Percentiles rank a stretch among this genome's conserved stretches.
Conservation (phyloP, 2,113 vertebrate genomes). For the Suricata suricatta region DNA sequence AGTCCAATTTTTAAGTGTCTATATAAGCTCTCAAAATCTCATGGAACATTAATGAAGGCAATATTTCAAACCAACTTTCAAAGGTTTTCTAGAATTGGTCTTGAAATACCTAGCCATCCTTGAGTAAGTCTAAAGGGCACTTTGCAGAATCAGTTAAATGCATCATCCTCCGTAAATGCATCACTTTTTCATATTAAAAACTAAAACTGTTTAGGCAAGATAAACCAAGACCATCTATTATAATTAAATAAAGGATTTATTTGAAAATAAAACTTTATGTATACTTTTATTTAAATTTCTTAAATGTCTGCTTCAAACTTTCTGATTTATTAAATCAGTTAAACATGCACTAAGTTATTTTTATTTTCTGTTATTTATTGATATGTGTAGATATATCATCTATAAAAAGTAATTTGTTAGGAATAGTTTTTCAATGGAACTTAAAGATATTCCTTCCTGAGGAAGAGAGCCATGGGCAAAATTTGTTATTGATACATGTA, state of each 20-base stretch:
- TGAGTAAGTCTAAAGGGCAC: neutral
- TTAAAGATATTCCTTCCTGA: neutral
- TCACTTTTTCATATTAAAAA: neutral
- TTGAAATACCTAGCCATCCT: neutral
- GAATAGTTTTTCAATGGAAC: neutral
- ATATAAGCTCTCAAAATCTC: neutral
- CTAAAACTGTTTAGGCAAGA: neutral
- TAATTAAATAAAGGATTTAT: neutral
- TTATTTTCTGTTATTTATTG: neutral
- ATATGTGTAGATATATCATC: neutral
- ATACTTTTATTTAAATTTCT: neutral
- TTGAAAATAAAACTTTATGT: neutral
- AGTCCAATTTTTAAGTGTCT: conserved; percentile 34
- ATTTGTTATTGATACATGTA: neutral
- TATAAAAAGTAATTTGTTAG: neutral
- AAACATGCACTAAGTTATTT: neutral
- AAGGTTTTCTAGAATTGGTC: neutral
- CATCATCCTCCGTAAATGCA: neutral
- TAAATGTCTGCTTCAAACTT: neutral
- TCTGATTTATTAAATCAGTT: neutral
- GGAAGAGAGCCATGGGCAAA: neutral
- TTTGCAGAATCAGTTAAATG: neutral
- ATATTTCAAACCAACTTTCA: neutral
- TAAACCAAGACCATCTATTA: neutral
- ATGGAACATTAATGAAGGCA: conserved; percentile 26